These are phyloP conservation scores for Melangyna quadrimaculata DNA, from an alignment of 2,888 invertebrate genomes.

Conservation along the genomic window DNA sequence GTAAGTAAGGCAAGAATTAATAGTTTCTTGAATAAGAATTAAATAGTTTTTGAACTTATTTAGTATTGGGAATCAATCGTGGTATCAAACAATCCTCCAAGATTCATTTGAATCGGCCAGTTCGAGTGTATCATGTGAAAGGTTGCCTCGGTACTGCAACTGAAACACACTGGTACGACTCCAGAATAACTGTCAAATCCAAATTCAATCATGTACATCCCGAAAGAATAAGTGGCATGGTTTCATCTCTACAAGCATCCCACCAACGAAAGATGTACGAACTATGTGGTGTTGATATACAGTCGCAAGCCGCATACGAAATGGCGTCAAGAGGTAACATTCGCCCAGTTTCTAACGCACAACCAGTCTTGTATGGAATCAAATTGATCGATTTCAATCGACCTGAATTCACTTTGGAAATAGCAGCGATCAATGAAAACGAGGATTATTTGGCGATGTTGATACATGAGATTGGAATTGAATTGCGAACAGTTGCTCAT, in stretches of 20 bases:
- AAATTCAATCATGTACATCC: conserved; percentile 87
- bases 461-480: conserved; percentile 91
- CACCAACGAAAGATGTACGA: conserved; percentile 94
- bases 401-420: conserved; percentile 93
- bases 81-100: conserved; percentile 83
- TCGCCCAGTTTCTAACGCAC: conserved; percentile 86
- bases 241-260: conserved; percentile 91
- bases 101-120: conserved; percentile 84
- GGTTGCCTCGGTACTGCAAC: conserved; percentile 90
- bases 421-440: conserved; percentile 93
- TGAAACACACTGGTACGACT: conserved; percentile 87
- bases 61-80: conserved; percentile 88
- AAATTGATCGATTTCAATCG: conserved; percentile 90
- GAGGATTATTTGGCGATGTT: conserved; percentile 89
- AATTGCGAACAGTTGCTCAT: conserved; percentile 89
- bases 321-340: conserved; percentile 91
- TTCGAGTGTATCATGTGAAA: conserved; percentile 88
- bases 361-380: conserved; percentile 92
- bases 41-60: conserved; percentile 71
- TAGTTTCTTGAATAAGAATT: not conserved
- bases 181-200: conserved; percentile 87
- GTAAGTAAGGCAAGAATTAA: conserved; percentile 82
- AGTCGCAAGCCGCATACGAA: conserved; percentile 95
- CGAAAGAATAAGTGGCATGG: conserved; percentile 86
- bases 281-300: conserved; percentile 89